phyloP scores from a whole-genome alignment of 1,140 invertebrate genomes.

The Solen grandis region DNA sequence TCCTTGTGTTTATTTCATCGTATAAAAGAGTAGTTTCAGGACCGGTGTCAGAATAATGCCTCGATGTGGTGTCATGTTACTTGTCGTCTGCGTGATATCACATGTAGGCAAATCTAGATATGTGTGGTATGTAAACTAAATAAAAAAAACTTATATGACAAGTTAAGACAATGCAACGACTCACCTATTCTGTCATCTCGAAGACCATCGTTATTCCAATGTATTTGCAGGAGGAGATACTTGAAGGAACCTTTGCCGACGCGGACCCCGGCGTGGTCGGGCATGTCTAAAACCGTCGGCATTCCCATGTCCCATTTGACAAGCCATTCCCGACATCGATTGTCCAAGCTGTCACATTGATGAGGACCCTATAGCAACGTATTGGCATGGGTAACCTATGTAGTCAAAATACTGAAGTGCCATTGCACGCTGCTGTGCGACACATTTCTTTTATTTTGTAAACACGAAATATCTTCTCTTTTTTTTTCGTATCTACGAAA shows the following conservation, averaged over 20 bases:
- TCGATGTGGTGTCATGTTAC: too few relatives aligned
- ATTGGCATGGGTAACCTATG: background rate
- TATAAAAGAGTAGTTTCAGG: too few relatives aligned
- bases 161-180: too few relatives aligned
- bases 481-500: background rate
- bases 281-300: constrained; percentile 60
- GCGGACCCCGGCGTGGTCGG: constrained; percentile 62
- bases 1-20: too few relatives aligned
- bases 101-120: too few relatives aligned
- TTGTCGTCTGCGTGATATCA: too few relatives aligned
- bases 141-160: too few relatives aligned
- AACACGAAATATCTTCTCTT: background rate
- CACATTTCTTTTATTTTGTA: background rate
- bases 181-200: too few relatives aligned
- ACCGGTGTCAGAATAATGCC: too few relatives aligned
- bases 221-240: constrained; percentile 71
- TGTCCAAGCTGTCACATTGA: constrained; percentile 62
- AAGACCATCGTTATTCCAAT: constrained; percentile 74
- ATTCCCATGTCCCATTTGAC: constrained; percentile 73
- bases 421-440: background rate
- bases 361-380: constrained; percentile 60
- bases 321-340: constrained; percentile 65
- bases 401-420: background rate
- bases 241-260: constrained; percentile 65
- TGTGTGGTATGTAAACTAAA: too few relatives aligned